Percentiles rank a stretch among this genome's conserved stretches.
Evolutionary conservation across 2,113 vertebrate genomes (phyloP).

Genomic region (Phylloscopus trochilus): DNA sequence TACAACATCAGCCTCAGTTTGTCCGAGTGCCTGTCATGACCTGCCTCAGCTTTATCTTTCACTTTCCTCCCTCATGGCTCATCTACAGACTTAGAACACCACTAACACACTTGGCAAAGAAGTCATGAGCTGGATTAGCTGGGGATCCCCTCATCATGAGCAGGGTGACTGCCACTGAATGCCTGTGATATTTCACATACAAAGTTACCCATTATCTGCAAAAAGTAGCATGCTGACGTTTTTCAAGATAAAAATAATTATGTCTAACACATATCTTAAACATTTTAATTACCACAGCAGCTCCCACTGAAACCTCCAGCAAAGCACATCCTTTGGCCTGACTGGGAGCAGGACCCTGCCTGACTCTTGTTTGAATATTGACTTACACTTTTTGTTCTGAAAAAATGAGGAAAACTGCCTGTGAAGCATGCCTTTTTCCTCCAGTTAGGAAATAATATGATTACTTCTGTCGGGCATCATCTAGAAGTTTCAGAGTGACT

Average conservation of each 20-base stretch:
- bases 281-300: neutral
- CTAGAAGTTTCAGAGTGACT: neutral
- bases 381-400: neutral
- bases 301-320: neutral
- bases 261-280: neutral
- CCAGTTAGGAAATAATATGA: neutral
- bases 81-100: neutral
- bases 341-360: neutral
- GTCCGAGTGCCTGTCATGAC: accelerated
- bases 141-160: accelerated
- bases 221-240: neutral
- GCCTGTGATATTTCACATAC: neutral
- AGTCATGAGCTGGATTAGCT: neutral
- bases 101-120: neutral
- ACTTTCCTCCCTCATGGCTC: neutral
- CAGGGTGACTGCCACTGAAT: neutral
- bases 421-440: neutral
- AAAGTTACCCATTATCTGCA: neutral
- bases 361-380: neutral
- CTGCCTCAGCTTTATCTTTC: neutral
- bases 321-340: neutral
- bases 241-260: neutral
- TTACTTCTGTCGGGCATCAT: neutral
- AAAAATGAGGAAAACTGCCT: neutral
- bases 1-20: neutral